Evolutionary conservation across 2,888 invertebrate species (phyloP), one percentile per base, ranked within the genome.

Genomic region (Drosophila melanocephala): DNA sequence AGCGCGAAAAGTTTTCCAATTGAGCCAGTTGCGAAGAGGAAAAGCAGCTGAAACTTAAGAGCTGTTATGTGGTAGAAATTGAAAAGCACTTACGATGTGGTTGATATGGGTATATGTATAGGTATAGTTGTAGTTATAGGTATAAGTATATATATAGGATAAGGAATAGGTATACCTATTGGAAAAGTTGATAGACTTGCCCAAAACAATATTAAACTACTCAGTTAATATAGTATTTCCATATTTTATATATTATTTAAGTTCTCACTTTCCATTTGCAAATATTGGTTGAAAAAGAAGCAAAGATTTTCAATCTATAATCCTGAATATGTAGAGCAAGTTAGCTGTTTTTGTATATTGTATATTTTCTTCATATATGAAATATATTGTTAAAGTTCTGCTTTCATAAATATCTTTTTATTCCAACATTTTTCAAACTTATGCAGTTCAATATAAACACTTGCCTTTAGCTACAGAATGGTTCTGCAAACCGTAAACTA

Each of bases 1-100:
- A 10, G 57, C 53, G 58, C n/a, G 55, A 47, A 65, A 61, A 44
- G 19, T 47, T 60, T 14, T 37, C 33, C 58, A 62, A 72, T 72
- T 66, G 33, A 52, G 55, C 28, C 33, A 52, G 42, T 50, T 37
- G 22, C 5, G n/a, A 16, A 26, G 28, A n/a, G 50, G 32, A 32
- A 22, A 53, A 56, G 10, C 57, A 55, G 47, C 39, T 73, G 33
- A 55, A 35, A 58, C 7, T 30, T 26, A 14, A 59, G 26, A 35
- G 19, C 6, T 7, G 33, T 22, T 60, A 16, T 30, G 26, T 6
- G 22, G 30, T 28, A 2, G 26, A 44, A 33, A n/a, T 26, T 57
- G 19, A 37, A 35, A 58, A 9, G 50, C n/a, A 42, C 57, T 58
- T 58, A 47, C 7, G 1, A 4, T 47, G 47, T 16, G 26, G 5